Conservation (phyloP, 2,797 vertebrate species). For the Urosaurus nigricauda region DNA sequence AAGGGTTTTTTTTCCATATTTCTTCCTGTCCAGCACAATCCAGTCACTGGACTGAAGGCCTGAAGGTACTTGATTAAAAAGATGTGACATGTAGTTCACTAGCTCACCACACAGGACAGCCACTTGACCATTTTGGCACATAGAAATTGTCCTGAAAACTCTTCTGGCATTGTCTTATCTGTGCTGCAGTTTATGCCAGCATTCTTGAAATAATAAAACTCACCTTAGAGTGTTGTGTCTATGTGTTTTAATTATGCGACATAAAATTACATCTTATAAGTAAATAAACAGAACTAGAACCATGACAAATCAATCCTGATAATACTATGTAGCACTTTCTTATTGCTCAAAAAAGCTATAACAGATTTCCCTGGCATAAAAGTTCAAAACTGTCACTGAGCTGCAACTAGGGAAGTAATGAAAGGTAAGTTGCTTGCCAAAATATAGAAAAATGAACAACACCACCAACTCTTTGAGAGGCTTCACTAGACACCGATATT, state of each 20-base stretch:
- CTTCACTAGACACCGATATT: conserved; percentile 35
- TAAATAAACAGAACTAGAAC: not conserved
- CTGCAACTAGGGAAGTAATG: conserved; percentile 17
- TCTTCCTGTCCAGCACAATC: not conserved
- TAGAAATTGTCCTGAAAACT: not conserved
- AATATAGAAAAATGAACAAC: conserved; percentile 23
- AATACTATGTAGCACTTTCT: not conserved
- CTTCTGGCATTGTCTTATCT: not conserved
- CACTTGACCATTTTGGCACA: too few relatives aligned
- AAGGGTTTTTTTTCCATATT: not conserved
- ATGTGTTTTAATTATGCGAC: not conserved
- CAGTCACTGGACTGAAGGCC: not conserved
- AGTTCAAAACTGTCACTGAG: conserved; percentile 33
- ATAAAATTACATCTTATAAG: not conserved
- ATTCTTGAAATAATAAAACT: conserved; percentile 1
- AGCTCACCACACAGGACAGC: not conserved
- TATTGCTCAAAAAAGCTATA: conserved; percentile 9
- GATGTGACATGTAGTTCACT: too few relatives aligned
- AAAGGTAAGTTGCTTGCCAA: conserved; percentile 36
- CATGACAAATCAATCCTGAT: not conserved
- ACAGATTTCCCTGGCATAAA: conserved; percentile 39
- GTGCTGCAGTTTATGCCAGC: too few relatives aligned
- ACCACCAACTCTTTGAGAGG: conserved; percentile 25
- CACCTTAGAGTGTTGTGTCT: too few relatives aligned
- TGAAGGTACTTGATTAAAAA: not conserved